These are phyloP conservation scores for Ceratosolen fusciceps DNA, from an alignment of 1,140 invertebrate species.

Conservation along the genomic window DNA sequence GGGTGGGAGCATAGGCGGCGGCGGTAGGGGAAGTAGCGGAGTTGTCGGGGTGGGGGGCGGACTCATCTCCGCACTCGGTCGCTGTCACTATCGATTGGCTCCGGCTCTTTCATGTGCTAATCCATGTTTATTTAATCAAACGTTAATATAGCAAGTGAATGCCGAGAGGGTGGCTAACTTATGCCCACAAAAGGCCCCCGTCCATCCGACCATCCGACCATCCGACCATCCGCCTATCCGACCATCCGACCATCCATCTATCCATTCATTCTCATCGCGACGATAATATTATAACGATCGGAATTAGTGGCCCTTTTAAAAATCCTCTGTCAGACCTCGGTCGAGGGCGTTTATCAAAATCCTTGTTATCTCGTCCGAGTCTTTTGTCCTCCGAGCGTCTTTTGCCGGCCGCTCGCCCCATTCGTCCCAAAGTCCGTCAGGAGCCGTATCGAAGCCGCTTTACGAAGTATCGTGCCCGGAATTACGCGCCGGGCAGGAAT, in stretches of 20 bases:
- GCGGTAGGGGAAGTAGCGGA: too few species aligned
- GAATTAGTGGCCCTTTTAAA: conserved; percentile 25
- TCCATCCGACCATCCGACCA: too few species aligned
- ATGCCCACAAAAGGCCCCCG: conserved; percentile 12
- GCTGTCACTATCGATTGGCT: conserved; percentile 33
- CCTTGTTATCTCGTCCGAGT: not conserved
- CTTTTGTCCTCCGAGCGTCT: not conserved
- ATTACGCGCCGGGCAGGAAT: too few species aligned
- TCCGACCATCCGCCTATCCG: too few species aligned
- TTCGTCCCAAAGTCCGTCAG: too few species aligned
- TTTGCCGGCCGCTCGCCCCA: not conserved
- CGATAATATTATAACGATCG: conserved; percentile 21
- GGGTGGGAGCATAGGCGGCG: too few species aligned
- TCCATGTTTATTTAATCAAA: conserved; percentile 48
- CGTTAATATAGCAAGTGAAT: conserved; percentile 41
- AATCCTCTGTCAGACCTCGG: not conserved
- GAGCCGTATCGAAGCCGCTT: too few species aligned
- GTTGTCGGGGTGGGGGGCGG: too few species aligned
- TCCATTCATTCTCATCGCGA: not conserved
- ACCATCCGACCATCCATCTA: too few species aligned
- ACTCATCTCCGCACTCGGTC: conserved; percentile 8
- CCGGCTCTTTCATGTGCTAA: conserved; percentile 48
- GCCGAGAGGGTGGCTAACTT: conserved; percentile 5
- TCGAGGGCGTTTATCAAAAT: not conserved
- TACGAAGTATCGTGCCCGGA: too few species aligned